Evolutionary conservation across 1,140 invertebrate genomes (phyloP).

Genomic region (Cryptotermes secundus): DNA sequence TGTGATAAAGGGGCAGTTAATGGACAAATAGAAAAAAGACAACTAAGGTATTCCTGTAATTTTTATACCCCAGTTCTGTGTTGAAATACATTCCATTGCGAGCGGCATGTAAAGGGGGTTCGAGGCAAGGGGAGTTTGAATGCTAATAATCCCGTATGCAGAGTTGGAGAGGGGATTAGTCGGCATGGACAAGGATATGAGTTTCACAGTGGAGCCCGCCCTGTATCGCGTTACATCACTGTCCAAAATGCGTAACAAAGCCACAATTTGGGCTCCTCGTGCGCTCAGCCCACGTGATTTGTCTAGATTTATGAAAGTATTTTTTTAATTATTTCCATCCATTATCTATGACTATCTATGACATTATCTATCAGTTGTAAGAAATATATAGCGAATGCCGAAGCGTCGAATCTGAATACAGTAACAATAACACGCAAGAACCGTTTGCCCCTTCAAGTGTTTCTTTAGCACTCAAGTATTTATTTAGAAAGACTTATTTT

Average conservation of each 20-base stretch:
- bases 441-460: too few species aligned
- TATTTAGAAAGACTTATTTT: too few species aligned
- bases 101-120: background rate
- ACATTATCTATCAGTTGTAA: too few species aligned
- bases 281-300: background rate
- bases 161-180: background rate
- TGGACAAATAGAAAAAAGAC: too few species aligned
- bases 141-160: conserved; percentile 3
- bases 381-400: too few species aligned
- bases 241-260: background rate
- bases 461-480: too few species aligned
- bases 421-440: too few species aligned
- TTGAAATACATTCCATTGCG: conserved; percentile 10
- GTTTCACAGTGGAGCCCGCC: too few species aligned
- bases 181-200: conserved; percentile 3
- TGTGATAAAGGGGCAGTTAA: background rate
- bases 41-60: background rate
- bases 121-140: background rate
- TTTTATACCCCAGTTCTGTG: background rate
- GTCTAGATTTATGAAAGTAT: background rate
- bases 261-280: background rate
- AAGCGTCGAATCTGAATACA: too few species aligned
- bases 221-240: background rate
- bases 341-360: too few species aligned
- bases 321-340: too few species aligned